Base-by-base conservation (phyloP, 2,113 vertebrate genomes). In the Axis porcinus region DNA sequence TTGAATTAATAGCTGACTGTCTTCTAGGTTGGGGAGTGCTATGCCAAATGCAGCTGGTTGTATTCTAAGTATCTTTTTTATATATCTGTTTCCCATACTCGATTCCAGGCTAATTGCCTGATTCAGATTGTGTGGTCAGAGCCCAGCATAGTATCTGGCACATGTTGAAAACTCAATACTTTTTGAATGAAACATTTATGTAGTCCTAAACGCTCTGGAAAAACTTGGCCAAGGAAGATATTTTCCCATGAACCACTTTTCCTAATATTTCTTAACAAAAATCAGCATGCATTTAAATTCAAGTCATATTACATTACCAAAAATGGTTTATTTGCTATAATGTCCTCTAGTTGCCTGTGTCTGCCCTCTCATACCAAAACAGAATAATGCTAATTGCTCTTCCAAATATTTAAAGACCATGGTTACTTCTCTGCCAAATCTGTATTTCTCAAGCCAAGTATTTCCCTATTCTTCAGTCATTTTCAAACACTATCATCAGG, bases 131-230 rank as follows among this genome's bases (percentile, higher is more conserved):
- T 86, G 70, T 92, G 95, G 93, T 89, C 91, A 97, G 96, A 97
- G 86, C 83, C 58, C 83, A 95, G 60, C 70, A 64, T 84, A 64
- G 78, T 89, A 93, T 93, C 92, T 98, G 95, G 93, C 95, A 87
- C 30, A 33, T 62, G 89, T 91, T 83, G 95, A 97, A 98, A 97
- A 95, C 78, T 89, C 86, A 91, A 86, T 97, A 96, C 62, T 85
- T 95, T 97, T 85, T 95, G 81, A 97, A 87, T 96, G 89, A 98
- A 97, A 98, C 79, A 97, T 97, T 97, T 94, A 97, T 96, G 94
- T 86, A 57, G 60, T 12, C 62, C 91, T 95, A 62, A 95, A 58
- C n/a, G 89, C 91, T 94, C 78, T 58, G 45, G 9, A 27, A 93
- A 91, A 81, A 0, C 7, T 67, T 81, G 94, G 55, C 40, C 64